Evolutionary conservation across 2,113 vertebrate genomes (phyloP).

Genomic region (Chunga burmeisteri): DNA sequence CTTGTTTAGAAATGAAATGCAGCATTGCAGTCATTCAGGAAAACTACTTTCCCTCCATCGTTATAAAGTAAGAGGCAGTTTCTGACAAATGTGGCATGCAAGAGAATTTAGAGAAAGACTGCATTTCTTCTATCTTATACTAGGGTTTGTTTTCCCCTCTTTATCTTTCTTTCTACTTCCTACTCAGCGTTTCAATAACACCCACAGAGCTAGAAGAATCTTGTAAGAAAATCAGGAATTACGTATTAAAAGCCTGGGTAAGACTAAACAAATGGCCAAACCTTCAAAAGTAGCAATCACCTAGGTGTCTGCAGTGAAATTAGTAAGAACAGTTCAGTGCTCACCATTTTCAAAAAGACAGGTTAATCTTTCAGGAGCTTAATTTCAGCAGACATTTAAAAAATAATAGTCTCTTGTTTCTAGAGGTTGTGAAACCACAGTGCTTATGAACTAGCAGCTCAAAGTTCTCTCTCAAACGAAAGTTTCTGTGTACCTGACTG

Average conservation of each 20-base stretch:
- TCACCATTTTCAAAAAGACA: neutral
- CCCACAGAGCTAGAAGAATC: neutral
- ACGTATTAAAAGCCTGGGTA: neutral
- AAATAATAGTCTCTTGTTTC: neutral
- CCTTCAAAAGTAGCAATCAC: neutral
- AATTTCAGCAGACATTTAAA: neutral
- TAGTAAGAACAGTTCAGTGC: neutral
- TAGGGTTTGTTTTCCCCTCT: neutral
- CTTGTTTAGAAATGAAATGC: neutral
- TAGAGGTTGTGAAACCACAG: neutral
- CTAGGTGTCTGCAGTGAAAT: neutral
- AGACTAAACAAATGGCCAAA: neutral
- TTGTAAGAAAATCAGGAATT: neutral
- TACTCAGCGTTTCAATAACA: neutral
- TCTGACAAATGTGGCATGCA: neutral
- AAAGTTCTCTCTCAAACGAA: neutral
- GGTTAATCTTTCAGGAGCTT: neutral
- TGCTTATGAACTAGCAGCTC: neutral
- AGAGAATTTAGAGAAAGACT: neutral
- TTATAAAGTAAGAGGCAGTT: neutral
- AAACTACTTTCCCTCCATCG: neutral
- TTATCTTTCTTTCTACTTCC: neutral
- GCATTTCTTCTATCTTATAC: neutral
- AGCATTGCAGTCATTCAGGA: neutral
- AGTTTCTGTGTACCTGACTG: neutral